phyloP scores from a whole-genome alignment of 2,113 vertebrate genomes.

The Crotalus viridis region DNA sequence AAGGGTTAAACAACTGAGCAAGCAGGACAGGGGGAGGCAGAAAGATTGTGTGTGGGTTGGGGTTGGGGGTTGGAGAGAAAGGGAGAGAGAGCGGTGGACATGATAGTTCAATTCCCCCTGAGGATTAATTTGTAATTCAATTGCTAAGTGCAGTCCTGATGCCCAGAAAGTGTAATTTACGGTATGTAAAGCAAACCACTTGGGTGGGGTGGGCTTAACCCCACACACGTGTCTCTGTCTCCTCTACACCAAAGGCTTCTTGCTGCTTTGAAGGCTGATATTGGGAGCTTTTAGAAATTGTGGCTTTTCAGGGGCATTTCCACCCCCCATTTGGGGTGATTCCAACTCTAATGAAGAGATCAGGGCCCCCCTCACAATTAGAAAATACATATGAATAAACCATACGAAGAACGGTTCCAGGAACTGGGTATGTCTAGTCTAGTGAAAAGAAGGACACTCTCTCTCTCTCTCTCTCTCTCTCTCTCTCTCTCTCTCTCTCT shows the following conservation, averaged over 20 bases:
- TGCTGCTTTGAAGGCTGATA: neutral
- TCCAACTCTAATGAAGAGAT: neutral
- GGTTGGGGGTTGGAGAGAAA: neutral
- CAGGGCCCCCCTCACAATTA: neutral
- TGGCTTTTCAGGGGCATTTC: neutral
- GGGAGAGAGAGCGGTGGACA: neutral
- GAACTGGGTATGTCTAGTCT: neutral
- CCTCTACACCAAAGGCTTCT: neutral
- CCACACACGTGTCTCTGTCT: neutral
- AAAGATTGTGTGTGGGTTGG: too few relatives aligned
- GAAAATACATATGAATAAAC: neutral
- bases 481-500: fast-evolving
- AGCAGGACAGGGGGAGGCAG: neutral
- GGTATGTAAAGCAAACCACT: slow-evolving; percentile 2
- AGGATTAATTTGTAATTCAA: slow-evolving; percentile 65
- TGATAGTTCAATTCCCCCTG: slow-evolving; percentile 11
- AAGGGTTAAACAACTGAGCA: neutral
- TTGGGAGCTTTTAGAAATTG: neutral
- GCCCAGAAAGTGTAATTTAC: slow-evolving; percentile 36
- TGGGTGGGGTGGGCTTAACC: slow-evolving; percentile 4
- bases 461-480: too few relatives aligned
- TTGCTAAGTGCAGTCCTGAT: slow-evolving; percentile 56
- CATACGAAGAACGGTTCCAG: neutral
- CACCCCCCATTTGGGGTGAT: neutral
- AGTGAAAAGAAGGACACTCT: neutral